Base-by-base conservation (phyloP, 2,888 invertebrate species). In the Linyphia triangularis region DNA sequence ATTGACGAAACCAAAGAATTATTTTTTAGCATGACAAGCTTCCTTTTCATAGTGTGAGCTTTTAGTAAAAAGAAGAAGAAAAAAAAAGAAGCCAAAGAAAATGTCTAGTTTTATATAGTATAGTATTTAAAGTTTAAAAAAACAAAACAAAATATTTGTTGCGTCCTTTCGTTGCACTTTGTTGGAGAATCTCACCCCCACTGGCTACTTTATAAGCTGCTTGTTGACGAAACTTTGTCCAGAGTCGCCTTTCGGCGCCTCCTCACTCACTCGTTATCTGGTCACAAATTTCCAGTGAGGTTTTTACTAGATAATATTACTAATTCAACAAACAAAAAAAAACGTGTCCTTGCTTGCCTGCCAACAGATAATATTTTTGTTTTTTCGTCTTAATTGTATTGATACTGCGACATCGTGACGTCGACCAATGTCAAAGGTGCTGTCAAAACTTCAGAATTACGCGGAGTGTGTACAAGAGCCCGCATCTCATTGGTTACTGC, bases 51-150 rank as follows among this genome's bases (percentile, higher is more conserved):
- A 83, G 77, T 77, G 84, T 30, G 83, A 84, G 84, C 78, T 84
- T 79, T 72, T 70, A 79, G 4, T 40, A 51, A 43, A 43, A 67
- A 37, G 33, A 89, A 79, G 61, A 63, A n/a, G n/a, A n/a, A n/a
- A n/a, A n/a, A n/a, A n/a, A n/a, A n/a, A n/a, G n/a, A 57, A 9
- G 43, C 63, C 19, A 69, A 83, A 61, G 57, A 72, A 79, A 79
- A 73, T 30, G 57, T 89, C 89, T 89, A 89, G 89, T 89, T 89
- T 89, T 89, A 84, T 88, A 88, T 70, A 84, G 43, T 73, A 78
- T 63, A 72, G 79, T 82, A 57, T 73, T 65, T 67, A 30, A 37
- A 69, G 75, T 67, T 57, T 5, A 72, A 69, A 40, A 88, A n/a
- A n/a, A n/a, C n/a, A n/a, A n/a, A n/a, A n/a, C n/a, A n/a, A n/a